Percentiles rank a stretch among this genome's conserved stretches.
Evolutionary conservation across 2,888 invertebrate species (phyloP).

Genomic region (Drosophila paranaensis): DNA sequence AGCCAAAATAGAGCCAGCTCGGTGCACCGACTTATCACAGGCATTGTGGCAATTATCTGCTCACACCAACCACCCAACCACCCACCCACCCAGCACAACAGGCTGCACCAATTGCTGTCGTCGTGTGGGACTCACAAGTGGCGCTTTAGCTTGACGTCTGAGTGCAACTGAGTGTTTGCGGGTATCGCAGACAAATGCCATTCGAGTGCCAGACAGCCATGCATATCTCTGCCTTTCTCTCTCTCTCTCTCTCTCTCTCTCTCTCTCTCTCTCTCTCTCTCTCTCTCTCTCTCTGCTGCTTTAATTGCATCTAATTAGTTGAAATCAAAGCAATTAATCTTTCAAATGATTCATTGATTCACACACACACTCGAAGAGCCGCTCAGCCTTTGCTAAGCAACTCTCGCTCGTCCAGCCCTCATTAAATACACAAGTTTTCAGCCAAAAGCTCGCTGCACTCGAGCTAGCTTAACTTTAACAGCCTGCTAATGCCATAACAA

Average conservation of each 20-base stretch:
- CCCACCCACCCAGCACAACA: conserved; percentile 3
- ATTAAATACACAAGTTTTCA: not conserved
- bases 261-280: too few relatives aligned
- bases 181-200: conserved; percentile 27
- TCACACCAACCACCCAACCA: conserved; percentile 11
- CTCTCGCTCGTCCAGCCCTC: too few relatives aligned
- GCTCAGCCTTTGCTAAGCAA: not conserved
- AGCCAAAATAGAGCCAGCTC: conserved; percentile 9
- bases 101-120: conserved; percentile 11
- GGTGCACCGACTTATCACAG: conserved; percentile 21
- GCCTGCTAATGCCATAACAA: conserved; percentile 9
- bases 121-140: conserved; percentile 28
- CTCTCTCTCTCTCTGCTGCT: too few relatives aligned
- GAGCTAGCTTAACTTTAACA: conserved; percentile 1
- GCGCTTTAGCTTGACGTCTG: conserved; percentile 28
- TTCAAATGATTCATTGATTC: conserved; percentile 4
- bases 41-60: conserved; percentile 47
- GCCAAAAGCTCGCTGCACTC: conserved; percentile 1
- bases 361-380: not conserved
- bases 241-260: too few relatives aligned
- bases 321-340: conserved; percentile 6
- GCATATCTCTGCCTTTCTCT: too few relatives aligned
- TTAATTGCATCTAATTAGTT: conserved; percentile 18
- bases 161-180: conserved; percentile 45
- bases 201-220: conserved; percentile 3